These are phyloP conservation scores for Helicolenus hilgendorfi DNA, from an alignment of 2,797 vertebrate species.

Conservation along the genomic window DNA sequence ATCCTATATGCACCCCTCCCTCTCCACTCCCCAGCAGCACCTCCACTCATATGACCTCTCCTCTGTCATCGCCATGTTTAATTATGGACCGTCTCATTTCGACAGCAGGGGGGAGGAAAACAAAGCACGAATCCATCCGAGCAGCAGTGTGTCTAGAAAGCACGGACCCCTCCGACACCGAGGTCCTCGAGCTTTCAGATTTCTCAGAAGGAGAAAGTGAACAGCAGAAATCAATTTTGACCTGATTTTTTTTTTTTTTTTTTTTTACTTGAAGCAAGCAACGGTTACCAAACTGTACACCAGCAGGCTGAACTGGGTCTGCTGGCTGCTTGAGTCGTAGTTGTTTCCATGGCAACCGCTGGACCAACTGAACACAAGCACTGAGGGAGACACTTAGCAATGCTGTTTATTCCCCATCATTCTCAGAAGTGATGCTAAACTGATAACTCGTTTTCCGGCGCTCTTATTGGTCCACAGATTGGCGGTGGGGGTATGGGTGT, in stretches of 20 bases:
- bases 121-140: slow-evolving; percentile 34
- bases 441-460: slow-evolving; percentile 52
- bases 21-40: slow-evolving; percentile 41
- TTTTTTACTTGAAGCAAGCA: slow-evolving; percentile 53
- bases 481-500: slow-evolving; percentile 16
- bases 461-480: slow-evolving; percentile 59
- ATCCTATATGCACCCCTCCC: slow-evolving; percentile 60
- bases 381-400: slow-evolving; percentile 83
- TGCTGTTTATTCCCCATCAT: slow-evolving; percentile 82
- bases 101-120: slow-evolving; percentile 46
- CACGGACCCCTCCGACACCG: neutral
- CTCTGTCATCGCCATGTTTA: slow-evolving; percentile 67
- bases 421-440: slow-evolving; percentile 85
- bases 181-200: neutral
- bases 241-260: slow-evolving; percentile 15
- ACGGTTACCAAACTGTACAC: slow-evolving; percentile 65
- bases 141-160: slow-evolving; percentile 31
- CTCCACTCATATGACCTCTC: slow-evolving; percentile 72
- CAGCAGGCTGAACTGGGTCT: slow-evolving; percentile 72
- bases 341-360: slow-evolving; percentile 86
- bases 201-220: slow-evolving; percentile 54
- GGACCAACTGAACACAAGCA: slow-evolving; percentile 78
- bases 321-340: slow-evolving; percentile 76
- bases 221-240: slow-evolving; percentile 63
- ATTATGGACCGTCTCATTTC: slow-evolving; percentile 75